Percentiles rank a stretch among this genome's conserved stretches.
Evolutionary conservation across 2,888 invertebrate species (phyloP).

Genomic region (Danaus chrysippus): DNA sequence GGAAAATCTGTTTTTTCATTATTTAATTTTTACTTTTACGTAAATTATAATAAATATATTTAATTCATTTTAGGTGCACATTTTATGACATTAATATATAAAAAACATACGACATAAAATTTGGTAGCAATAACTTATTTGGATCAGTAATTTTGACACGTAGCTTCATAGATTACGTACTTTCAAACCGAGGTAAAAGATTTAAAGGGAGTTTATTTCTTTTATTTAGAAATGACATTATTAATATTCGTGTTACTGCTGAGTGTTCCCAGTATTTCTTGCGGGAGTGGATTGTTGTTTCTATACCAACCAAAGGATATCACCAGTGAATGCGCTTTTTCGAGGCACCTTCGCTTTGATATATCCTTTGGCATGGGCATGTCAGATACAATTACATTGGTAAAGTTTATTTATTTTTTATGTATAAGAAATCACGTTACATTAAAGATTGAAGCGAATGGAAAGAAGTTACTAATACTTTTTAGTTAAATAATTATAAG

Average conservation of each 20-base stretch:
- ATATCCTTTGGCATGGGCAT: conserved; percentile 68
- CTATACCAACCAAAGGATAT: conserved; percentile 60
- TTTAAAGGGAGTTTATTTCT: background rate
- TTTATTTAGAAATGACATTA: background rate
- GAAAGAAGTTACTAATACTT: no score
- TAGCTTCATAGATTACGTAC: conserved; percentile 1
- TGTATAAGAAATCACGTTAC: background rate
- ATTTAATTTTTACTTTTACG: no score
- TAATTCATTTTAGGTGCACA: no score
- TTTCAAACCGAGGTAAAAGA: background rate
- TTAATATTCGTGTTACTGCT: background rate
- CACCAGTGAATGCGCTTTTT: conserved; percentile 54
- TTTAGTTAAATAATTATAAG: no score
- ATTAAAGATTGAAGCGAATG: background rate
- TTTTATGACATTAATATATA: no score
- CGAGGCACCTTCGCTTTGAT: conserved; percentile 54
- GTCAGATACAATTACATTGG: conserved; percentile 68
- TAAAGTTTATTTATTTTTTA: conserved; percentile 28
- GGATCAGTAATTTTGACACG: background rate
- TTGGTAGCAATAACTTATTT: no score
- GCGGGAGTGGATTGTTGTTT: conserved; percentile 48
- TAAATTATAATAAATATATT: no score
- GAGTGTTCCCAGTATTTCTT: background rate
- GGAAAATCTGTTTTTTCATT: no score
- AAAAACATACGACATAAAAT: no score